Conservation (phyloP, 2,888 invertebrate species). For the Drosophila histrio region DNA sequence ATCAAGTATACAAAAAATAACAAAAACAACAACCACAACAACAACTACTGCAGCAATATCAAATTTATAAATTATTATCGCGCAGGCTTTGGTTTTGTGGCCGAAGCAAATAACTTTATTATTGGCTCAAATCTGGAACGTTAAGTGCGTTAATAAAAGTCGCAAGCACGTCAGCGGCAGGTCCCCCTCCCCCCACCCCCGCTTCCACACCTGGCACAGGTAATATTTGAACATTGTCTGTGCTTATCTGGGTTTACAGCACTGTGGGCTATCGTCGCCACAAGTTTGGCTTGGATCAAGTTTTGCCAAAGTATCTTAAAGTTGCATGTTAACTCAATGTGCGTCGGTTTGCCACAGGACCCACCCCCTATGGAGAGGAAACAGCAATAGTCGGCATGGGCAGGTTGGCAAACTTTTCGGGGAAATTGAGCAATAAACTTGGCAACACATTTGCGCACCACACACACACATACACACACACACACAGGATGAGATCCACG, state of each 20-base stretch:
- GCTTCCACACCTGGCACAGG: background rate
- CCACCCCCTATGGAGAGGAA: background rate
- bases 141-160: conserved; percentile 68
- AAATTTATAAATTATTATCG: conserved; percentile 74
- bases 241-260: conserved; percentile 62
- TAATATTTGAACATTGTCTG: conserved; percentile 69
- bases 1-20: background rate
- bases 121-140: conserved; percentile 47
- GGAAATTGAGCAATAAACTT: conserved; percentile 75
- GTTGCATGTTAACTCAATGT: conserved; percentile 74
- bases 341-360: conserved; percentile 50
- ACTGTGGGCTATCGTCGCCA: conserved; percentile 47
- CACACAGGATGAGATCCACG: conserved; percentile 4
- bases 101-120: conserved; percentile 54
- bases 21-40: background rate
- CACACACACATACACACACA: background rate
- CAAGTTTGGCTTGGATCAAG: conserved; percentile 47
- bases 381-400: conserved; percentile 7
- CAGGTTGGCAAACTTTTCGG: conserved; percentile 64
- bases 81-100: conserved; percentile 2
- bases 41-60: conserved; percentile 45
- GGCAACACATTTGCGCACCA: conserved; percentile 52
- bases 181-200: background rate
- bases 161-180: conserved; percentile 59
- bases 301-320: conserved; percentile 71